Base-by-base conservation (phyloP, 2,888 invertebrate genomes). In the Coelopa pilipes region DNA sequence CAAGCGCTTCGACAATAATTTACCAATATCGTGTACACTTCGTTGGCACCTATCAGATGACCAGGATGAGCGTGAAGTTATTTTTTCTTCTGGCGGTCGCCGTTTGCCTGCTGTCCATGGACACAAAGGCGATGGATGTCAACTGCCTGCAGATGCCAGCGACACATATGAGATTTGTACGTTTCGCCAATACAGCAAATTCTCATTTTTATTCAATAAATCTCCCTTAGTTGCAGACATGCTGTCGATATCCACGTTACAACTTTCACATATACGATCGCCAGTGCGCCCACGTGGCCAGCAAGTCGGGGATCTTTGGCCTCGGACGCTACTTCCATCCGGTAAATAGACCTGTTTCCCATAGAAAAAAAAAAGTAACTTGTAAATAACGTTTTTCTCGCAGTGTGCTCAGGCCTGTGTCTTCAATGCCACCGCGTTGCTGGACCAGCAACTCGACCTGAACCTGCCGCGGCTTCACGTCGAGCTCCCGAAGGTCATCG, bases 321-420 rank as follows among this genome's bases (percentile, higher is more conserved):
- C 46, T 68, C 17, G 53, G 62, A 50, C 68, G 73, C 13, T 73
- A 68, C 21, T 67, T 73, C 0, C 57, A 73, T 15, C 73, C 70
- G 60, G 67, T 67, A 47, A 50, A 21, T 50, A 59, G 12, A 17
- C 4, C 19, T 10, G 2, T 11, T 19, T 4, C 5, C 59, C 12
- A 19, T 17, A 4, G 5, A 10, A 11, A 13, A 19, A 15, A 53
- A 53, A 3, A 53, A 53, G 10, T 53, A 1, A 15, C 21, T 60
- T 10, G 19, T 21, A 19, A 9, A 9, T 60, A 60, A 24, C 19
- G 17, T 11, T 53, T 34, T 67, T 53, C 24, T 9, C 11, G n/a
- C 50, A 68, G 59, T 73, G 73, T n/a, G 73, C 62, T 17, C 34
- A 69, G 12, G 69, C 73, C 10, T 73, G 73, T 46, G 45, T 69